These are phyloP conservation scores for Silurus aristotelis DNA, from an alignment of 2,797 vertebrate species.

Conservation along the genomic window DNA sequence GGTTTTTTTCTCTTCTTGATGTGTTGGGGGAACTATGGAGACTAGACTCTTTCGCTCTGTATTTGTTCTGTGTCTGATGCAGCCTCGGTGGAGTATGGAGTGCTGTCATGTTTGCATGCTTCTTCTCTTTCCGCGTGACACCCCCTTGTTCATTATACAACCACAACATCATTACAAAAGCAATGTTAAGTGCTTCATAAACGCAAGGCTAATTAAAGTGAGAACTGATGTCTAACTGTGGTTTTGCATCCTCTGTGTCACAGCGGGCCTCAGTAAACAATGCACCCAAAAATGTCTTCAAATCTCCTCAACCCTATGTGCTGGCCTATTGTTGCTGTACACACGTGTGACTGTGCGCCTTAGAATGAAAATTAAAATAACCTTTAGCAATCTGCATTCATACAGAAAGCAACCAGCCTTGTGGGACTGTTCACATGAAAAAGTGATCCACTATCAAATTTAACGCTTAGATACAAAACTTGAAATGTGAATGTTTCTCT, in stretches of 20 bases:
- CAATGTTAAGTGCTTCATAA: slow-evolving; percentile 74
- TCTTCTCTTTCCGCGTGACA: slow-evolving; percentile 62
- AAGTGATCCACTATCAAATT: slow-evolving; percentile 8
- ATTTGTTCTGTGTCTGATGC: slow-evolving; percentile 48
- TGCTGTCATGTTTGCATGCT: slow-evolving; percentile 67
- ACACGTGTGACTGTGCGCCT: slow-evolving; percentile 17
- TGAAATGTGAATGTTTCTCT: slow-evolving; percentile 42
- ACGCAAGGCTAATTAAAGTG: slow-evolving; percentile 75
- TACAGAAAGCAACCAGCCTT: slow-evolving; percentile 26
- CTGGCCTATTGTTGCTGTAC: slow-evolving; percentile 35
- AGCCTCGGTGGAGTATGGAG: slow-evolving; percentile 63
- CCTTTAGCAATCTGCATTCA: slow-evolving; percentile 39
- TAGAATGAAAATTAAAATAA: slow-evolving; percentile 36
- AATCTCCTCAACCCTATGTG: slow-evolving; percentile 35
- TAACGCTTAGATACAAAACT: slow-evolving; percentile 41
- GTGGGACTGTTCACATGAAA: slow-evolving; percentile 43
- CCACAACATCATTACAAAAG: slow-evolving; percentile 78
- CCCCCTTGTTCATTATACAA: slow-evolving; percentile 74
- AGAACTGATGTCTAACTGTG: slow-evolving; percentile 66
- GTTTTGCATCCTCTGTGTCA: slow-evolving; percentile 54
- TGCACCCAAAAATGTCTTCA: slow-evolving; percentile 42
- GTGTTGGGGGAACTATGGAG: slow-evolving; percentile 45
- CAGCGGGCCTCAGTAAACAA: slow-evolving; percentile 56
- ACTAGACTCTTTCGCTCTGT: slow-evolving; percentile 37
- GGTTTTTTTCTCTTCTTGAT: slow-evolving; percentile 53